Base-by-base conservation (phyloP, 2,113 vertebrate genomes). In the Cyprinodon variegatus region DNA sequence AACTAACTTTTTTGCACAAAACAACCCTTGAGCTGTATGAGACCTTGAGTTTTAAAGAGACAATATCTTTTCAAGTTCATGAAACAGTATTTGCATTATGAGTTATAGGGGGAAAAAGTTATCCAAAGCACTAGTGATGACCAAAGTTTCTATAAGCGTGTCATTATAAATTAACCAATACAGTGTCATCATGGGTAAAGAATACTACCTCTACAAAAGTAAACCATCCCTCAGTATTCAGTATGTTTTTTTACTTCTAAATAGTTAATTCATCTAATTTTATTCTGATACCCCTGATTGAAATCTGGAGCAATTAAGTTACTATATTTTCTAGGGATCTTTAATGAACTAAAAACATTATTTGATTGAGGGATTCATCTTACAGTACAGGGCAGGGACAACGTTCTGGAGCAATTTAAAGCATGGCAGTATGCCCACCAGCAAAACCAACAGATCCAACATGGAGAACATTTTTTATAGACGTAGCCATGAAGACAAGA, bases 1-100 rank as follows among this genome's bases (percentile, higher is more conserved):
- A 77, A 85, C 85, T 83, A 81, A 89, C 80, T 88, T 84, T 89
- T 84, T 82, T 72, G 74, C 76, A 74, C 75, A 46, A 46, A 78
- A 68, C 85, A 61, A 62, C 69, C 73, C 63, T 65, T 17, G 9
- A 81, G 81, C 68, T 71, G 46, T 29, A 4, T 41, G 11, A 86
- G 62, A 74, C 68, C 75, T 74, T 70, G 76, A 77, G 39, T 46
- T 6, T 76, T n/a, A 53, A 79, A 12, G 46, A 53, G 67, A 76
- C 38, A 11, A 57, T 81, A 40, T 53, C 46, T 76, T 50, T 66
- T 62, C 41, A 11, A 60, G 17, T 48, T 68, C 66, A 50, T 4
- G n/a, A 29, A 29, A 46, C 9, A 57, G 50, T 57, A 20, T 57
- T 53, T 53, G 17, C 48, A 53, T 53, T 20, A 20, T 20, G 2